phyloP scores from a whole-genome alignment of 2,888 invertebrate species.

The Cloeon dipterum region DNA sequence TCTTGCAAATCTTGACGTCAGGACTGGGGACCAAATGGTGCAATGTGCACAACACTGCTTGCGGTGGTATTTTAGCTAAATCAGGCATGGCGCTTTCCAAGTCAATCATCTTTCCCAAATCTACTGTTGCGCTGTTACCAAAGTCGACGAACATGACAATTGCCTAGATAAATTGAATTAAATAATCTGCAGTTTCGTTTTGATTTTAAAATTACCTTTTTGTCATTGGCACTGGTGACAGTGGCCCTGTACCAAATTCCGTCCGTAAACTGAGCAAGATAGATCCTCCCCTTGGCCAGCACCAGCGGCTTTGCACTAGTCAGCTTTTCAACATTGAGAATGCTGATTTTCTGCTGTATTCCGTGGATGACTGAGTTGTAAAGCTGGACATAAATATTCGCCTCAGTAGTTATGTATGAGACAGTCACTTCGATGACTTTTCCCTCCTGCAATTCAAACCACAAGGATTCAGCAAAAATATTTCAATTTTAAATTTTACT shows the following conservation, averaged over 20 bases:
- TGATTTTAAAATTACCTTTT: neutral
- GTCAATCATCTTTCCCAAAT: slow-evolving; percentile 21
- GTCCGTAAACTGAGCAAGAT: slow-evolving; percentile 21
- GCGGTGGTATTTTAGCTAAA: slow-evolving; percentile 17
- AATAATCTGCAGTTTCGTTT: neutral
- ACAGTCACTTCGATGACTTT: slow-evolving; percentile 16
- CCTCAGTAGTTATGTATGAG: slow-evolving; percentile 17
- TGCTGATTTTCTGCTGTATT: slow-evolving; percentile 5
- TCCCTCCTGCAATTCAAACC: slow-evolving; percentile 6
- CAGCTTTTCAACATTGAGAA: slow-evolving; percentile 12
- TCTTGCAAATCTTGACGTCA: neutral
- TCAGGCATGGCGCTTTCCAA: neutral
- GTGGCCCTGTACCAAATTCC: slow-evolving; percentile 23
- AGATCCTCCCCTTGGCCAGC: slow-evolving; percentile 18
- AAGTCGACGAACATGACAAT: slow-evolving; percentile 29
- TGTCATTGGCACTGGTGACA: slow-evolving; percentile 13
- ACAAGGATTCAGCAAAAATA: no score
- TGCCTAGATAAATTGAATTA: slow-evolving; percentile 14
- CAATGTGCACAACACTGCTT: slow-evolving; percentile 9
- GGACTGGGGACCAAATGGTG: neutral
- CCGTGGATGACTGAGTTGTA: neutral
- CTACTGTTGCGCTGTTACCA: slow-evolving; percentile 23
- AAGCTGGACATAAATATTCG: slow-evolving; percentile 13
- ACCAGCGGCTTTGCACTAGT: slow-evolving; percentile 7
- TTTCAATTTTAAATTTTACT: no score